Conservation (phyloP, 2,888 invertebrate species). For the Laspeyria flexula region DNA sequence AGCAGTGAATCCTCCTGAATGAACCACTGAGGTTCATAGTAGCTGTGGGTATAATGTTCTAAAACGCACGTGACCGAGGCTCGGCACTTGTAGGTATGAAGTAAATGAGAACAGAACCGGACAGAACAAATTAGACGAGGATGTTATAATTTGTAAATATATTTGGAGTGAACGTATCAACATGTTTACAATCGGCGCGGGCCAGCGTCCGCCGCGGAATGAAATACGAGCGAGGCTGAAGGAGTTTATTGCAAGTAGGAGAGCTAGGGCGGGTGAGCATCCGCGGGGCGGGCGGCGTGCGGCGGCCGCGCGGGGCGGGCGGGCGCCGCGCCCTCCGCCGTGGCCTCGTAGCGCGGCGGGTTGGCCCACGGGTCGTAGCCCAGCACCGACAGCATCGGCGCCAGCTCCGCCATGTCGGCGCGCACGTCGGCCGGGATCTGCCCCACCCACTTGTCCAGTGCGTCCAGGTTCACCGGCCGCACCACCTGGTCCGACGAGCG, state of each 20-base stretch:
- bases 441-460: slow-evolving; percentile 96
- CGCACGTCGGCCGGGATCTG: slow-evolving; percentile 96
- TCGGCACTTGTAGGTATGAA: too few relatives aligned
- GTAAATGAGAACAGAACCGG: too few relatives aligned
- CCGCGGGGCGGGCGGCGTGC: slow-evolving; percentile 33
- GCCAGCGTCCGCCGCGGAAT: slow-evolving; percentile 72
- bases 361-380: slow-evolving; percentile 99
- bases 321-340: slow-evolving; percentile 67
- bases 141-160: too few relatives aligned
- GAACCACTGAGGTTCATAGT: too few relatives aligned
- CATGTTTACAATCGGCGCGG: too few relatives aligned
- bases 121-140: neutral
- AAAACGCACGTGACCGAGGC: too few relatives aligned
- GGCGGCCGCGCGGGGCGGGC: slow-evolving; percentile 39
- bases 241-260: slow-evolving; percentile 23
- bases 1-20: too few relatives aligned
- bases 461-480: slow-evolving; percentile 98
- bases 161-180: too few relatives aligned
- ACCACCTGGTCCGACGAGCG: slow-evolving; percentile 99
- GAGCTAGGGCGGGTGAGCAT: slow-evolving; percentile 3
- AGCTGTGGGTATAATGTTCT: too few relatives aligned
- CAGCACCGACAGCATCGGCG: slow-evolving; percentile 96
- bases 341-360: slow-evolving; percentile 96
- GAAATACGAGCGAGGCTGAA: slow-evolving; percentile 15
- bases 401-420: slow-evolving; percentile 95